These are phyloP conservation scores for Pachyuromys duprasi DNA, from an alignment of 2,797 vertebrate species.

Conservation along the genomic window DNA sequence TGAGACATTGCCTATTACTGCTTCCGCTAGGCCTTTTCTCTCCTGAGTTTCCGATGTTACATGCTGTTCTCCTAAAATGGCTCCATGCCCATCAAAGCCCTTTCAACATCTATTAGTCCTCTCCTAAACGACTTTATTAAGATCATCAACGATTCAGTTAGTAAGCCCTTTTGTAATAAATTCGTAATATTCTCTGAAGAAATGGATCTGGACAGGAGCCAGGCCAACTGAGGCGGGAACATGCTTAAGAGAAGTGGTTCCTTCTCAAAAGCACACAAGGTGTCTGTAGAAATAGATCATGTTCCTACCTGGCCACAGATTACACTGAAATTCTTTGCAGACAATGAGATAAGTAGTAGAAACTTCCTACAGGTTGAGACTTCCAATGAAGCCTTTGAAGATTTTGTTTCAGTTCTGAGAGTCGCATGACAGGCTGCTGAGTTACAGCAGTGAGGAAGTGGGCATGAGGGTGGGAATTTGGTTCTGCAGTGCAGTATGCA, in stretches of 20 bases:
- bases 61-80: not conserved
- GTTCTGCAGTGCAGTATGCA: not conserved
- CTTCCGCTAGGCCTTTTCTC: not conserved
- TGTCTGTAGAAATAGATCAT: slow-evolving; percentile 41
- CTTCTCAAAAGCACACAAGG: slow-evolving; percentile 51
- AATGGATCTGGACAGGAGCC: slow-evolving; percentile 72
- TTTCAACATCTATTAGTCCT: slow-evolving; percentile 17
- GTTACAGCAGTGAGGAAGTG: not conserved
- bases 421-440: not conserved
- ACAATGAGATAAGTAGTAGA: slow-evolving; percentile 52
- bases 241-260: slow-evolving; percentile 55
- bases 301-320: slow-evolving; percentile 4
- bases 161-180: slow-evolving; percentile 67
- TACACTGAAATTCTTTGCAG: slow-evolving; percentile 48
- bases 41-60: slow-evolving; percentile 15
- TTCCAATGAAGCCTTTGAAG: not conserved
- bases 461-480: not conserved
- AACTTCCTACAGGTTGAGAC: slow-evolving; percentile 36
- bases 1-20: not conserved
- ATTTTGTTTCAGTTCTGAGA: slow-evolving; percentile 28
- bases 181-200: slow-evolving; percentile 68
- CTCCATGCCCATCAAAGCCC: slow-evolving; percentile 34
- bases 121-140: slow-evolving; percentile 71
- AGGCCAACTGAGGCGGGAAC: slow-evolving; percentile 58
- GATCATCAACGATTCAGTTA: slow-evolving; percentile 65